Conservation (phyloP, 2,888 invertebrate species). For the Seladonia tumulorum region DNA sequence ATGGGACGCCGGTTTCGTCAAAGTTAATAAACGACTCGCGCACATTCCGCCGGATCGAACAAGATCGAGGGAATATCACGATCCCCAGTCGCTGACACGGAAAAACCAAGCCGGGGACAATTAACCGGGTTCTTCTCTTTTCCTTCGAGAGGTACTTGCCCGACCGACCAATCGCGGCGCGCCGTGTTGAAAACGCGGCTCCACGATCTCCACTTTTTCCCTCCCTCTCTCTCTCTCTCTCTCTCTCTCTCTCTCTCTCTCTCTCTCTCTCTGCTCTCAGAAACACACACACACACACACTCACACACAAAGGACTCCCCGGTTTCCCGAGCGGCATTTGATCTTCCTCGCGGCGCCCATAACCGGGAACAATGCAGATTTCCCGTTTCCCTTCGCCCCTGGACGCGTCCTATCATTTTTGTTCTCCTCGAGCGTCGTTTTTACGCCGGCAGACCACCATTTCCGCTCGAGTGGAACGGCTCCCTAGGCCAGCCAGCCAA, state of each 20-base stretch:
- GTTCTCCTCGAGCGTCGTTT: not conserved
- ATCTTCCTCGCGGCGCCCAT: conserved; percentile 6
- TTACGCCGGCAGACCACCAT: not conserved
- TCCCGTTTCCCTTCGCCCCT: not conserved
- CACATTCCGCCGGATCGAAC: not conserved
- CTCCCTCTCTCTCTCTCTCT: not conserved
- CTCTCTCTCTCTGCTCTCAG: not conserved
- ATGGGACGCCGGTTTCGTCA: not conserved
- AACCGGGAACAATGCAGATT: conserved; percentile 30
- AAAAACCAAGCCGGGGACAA: conserved; percentile 7
- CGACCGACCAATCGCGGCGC: conserved; percentile 13
- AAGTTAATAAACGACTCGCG: not conserved
- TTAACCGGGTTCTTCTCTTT: not conserved
- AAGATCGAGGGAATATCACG: not conserved
- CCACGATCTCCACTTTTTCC: not conserved
- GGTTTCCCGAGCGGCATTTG: conserved; percentile 4
- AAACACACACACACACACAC: not conserved
- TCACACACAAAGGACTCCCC: not conserved
- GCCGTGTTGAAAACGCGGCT: not conserved
- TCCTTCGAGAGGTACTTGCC: not conserved
- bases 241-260: not conserved
- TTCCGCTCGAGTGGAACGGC: not conserved
- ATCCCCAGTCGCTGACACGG: not conserved
- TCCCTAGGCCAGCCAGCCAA: not conserved
- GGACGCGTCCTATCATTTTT: not conserved